Percentiles rank a stretch among this genome's conserved stretches.
phyloP scores from a whole-genome alignment of 37 sponge, comb jelly and placozoan genomes.

The Hormiphora californensis region DNA sequence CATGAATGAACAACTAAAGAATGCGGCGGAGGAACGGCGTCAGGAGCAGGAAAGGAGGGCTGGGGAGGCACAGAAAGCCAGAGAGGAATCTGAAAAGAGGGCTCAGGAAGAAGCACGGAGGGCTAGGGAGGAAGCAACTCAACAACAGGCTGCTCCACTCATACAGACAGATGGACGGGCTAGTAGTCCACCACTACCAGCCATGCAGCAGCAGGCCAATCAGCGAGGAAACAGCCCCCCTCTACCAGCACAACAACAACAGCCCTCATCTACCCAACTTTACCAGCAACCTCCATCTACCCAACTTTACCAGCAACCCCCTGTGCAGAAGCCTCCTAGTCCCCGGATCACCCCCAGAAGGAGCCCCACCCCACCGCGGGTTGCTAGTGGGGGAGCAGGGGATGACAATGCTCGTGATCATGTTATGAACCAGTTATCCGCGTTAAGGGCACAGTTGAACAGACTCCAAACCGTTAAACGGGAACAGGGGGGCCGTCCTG shows the following conservation, averaged over 20 bases:
- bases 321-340: too few relatives aligned
- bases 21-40: slow-evolving; percentile 11
- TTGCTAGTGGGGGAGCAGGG: too few relatives aligned
- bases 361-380: too few relatives aligned
- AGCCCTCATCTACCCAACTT: not conserved
- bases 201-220: too few relatives aligned
- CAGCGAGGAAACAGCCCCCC: slow-evolving; percentile 12
- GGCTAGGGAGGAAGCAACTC: too few relatives aligned
- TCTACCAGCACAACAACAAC: not conserved
- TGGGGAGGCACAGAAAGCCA: not conserved
- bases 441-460: slow-evolving; percentile 7
- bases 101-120: not conserved
- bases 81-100: not conserved
- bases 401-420: too few relatives aligned
- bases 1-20: slow-evolving; percentile 3
- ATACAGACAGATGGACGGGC: too few relatives aligned
- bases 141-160: too few relatives aligned
- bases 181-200: too few relatives aligned
- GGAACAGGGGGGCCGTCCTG: not conserved
- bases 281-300: not conserved
- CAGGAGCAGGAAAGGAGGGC: not conserved
- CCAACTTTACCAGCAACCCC: not conserved
- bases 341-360: too few relatives aligned
- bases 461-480: not conserved
- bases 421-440: slow-evolving; percentile 12